Evolutionary conservation across 2,888 invertebrate genomes (phyloP).

Genomic region (Rugalucina vietnamica): DNA sequence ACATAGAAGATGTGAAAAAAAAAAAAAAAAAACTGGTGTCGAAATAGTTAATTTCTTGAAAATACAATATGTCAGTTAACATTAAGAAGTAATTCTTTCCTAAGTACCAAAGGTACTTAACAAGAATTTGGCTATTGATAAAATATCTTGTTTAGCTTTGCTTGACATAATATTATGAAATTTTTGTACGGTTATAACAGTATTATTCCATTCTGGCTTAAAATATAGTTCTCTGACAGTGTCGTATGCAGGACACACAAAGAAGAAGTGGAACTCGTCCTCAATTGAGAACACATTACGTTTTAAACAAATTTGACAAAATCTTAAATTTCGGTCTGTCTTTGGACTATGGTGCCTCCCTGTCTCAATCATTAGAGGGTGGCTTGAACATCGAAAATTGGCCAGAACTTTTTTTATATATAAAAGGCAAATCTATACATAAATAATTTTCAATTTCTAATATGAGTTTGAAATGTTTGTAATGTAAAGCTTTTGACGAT

Average conservation of each 20-base stretch:
- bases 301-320: neutral
- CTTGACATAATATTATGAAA: neutral
- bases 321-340: neutral
- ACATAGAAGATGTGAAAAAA: too few relatives aligned
- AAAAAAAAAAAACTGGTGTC: too few relatives aligned
- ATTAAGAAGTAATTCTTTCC: conserved; percentile 1
- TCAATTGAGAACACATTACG: neutral
- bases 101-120: neutral
- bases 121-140: neutral
- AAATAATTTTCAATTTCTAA: too few relatives aligned
- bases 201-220: neutral
- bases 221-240: neutral
- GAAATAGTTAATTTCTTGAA: too few relatives aligned
- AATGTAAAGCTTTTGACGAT: too few relatives aligned
- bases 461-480: too few relatives aligned
- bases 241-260: neutral
- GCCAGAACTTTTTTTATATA: too few relatives aligned
- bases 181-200: neutral
- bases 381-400: too few relatives aligned
- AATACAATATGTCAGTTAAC: too few relatives aligned
- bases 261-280: neutral
- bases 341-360: too few relatives aligned
- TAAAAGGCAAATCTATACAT: too few relatives aligned
- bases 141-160: neutral
- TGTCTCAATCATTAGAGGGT: too few relatives aligned